A percentile compares a stretch with the other conserved stretches of the same genome.
phyloP scores from a whole-genome alignment of 2,797 vertebrate species.

The Mastacembelus armatus region DNA sequence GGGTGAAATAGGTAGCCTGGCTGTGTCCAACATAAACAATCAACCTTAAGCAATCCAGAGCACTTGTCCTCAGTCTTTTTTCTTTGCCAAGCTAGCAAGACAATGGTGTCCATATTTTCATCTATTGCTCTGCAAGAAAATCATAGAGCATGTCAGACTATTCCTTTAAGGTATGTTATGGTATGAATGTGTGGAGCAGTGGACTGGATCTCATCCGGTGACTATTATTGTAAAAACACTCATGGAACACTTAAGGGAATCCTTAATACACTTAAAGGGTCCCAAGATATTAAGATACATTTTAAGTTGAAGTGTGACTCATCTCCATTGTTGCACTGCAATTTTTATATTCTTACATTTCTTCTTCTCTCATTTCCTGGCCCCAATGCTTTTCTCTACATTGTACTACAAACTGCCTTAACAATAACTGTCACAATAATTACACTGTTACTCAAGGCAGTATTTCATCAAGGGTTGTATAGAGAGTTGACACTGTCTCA shows the following conservation, averaged over 20 bases:
- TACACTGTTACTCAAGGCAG: no score
- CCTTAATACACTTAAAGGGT: slow-evolving; percentile 34
- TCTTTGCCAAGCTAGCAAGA: no score
- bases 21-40: no score
- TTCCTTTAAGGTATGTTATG: no score
- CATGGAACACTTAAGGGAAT: slow-evolving; percentile 36
- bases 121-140: not conserved
- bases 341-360: not conserved
- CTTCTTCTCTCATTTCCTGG: no score
- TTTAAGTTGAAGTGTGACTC: slow-evolving; percentile 44
- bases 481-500: not conserved
- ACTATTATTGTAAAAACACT: slow-evolving; percentile 38
- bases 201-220: slow-evolving; percentile 24
- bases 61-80: no score
- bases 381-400: not conserved
- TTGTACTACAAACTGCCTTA: no score
- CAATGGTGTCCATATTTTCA: no score
- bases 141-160: not conserved
- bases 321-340: slow-evolving; percentile 5
- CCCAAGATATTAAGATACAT: slow-evolving; percentile 29
- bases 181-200: no score
- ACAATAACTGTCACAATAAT: slow-evolving; percentile 36
- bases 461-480: not conserved
- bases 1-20: no score
- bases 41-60: no score